Evolutionary conservation across 2,113 vertebrate species (phyloP), one percentile per base, ranked within the genome.

Genomic region (Marmota monax): DNA sequence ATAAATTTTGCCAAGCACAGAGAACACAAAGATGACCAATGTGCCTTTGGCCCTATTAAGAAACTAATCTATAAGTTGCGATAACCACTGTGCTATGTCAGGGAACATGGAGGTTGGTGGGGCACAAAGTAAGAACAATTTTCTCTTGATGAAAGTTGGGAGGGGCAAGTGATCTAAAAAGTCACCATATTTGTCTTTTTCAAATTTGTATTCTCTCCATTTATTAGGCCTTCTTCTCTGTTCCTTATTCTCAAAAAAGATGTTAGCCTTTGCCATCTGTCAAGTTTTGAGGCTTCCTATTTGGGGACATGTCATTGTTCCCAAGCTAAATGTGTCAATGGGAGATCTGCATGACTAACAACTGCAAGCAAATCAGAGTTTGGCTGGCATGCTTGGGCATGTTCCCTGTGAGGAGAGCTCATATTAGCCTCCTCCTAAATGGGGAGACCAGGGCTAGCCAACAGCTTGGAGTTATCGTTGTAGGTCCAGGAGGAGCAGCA

Each of bases 251-350:
- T 88, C 69, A 92, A 90, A 73, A 70, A 74, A 85, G 48, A 69
- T 11, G 37, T 42, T 61, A 65, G 32, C 53, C 76, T 39, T 83
- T 78, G 17, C 42, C 39, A 27, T 80, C 88, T 85, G 89, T 69
- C 92, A 92, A 67, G 18, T 61, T 56, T 67, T 45, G 74, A 95
- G 86, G 4, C 48, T 78, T 92, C 56, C 45, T 80, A 37, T 25
- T 7, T 63, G 27, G 45, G 39, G 32, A n/a, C 12, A 5, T 53
- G 56, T 67, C 34, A 45, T 61, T 76, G 56, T 85, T 79, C 39
- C 56, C 58, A 72, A 84, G 77, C 51, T 92, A 56, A 83, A 10
- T 70, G 37, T 67, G 63, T 61, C 76, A 7, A 23, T 32, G 18
- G 42, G 42, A 16, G 17, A 86, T 53, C 20, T 0, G 10, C 10